A percentile compares a stretch with the other conserved stretches of the same genome.
Conservation (phyloP, 2,113 vertebrate species). For the Heteronetta atricapilla region DNA sequence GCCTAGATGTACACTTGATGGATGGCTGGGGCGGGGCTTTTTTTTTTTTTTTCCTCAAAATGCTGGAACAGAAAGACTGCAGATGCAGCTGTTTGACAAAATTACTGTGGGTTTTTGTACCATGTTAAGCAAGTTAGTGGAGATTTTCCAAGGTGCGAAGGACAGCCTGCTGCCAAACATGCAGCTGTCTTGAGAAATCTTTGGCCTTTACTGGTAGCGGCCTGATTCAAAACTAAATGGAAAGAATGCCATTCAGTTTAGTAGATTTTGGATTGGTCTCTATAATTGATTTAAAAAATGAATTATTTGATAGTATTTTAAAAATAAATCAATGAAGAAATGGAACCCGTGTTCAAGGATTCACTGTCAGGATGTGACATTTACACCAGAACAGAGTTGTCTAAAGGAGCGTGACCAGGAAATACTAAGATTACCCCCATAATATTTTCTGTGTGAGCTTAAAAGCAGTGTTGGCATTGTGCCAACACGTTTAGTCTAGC, state of each 20-base stretch:
- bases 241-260: neutral
- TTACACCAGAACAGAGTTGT: slow-evolving; percentile 18
- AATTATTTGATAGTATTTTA: slow-evolving; percentile 34
- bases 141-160: neutral
- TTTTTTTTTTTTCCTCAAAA: rapidly evolving
- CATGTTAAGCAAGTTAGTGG: neutral
- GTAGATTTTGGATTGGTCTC: neutral
- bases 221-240: neutral
- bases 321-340: slow-evolving; percentile 1
- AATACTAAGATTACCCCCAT: slow-evolving; percentile 28
- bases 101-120: neutral
- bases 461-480: slow-evolving; percentile 53
- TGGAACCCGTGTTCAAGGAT: slow-evolving; percentile 4
- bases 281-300: neutral
- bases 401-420: slow-evolving; percentile 37
- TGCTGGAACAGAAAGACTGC: neutral
- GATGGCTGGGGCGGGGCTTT: neutral
- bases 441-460: slow-evolving; percentile 48
- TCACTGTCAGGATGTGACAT: slow-evolving; percentile 7
- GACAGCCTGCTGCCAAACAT: neutral
- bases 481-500: neutral
- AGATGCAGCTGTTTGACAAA: neutral
- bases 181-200: neutral
- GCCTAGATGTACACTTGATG: slow-evolving; percentile 1
- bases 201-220: neutral